These are phyloP conservation scores for Equus przewalskii DNA, from an alignment of 2,113 vertebrate species.

Conservation along the genomic window DNA sequence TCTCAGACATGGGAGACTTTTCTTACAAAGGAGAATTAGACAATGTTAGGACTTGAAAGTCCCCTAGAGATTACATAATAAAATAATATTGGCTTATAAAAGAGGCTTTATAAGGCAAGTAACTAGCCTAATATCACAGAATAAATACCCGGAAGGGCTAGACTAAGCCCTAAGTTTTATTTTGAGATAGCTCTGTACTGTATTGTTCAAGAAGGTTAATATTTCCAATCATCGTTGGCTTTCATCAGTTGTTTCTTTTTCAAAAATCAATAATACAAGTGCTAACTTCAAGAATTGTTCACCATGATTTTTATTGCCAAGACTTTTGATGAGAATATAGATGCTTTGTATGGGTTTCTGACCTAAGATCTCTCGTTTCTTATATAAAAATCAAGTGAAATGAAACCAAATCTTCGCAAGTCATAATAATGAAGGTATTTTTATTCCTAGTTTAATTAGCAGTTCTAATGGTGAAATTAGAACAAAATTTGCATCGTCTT, in stretches of 20 bases:
- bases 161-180: background rate
- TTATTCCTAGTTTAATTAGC: too few species aligned
- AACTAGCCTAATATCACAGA: background rate
- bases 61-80: background rate
- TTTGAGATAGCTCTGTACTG: background rate
- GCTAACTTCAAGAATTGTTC: background rate
- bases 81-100: background rate
- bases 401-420: background rate
- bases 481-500: too few species aligned
- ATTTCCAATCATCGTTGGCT: background rate
- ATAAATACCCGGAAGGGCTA: background rate
- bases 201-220: background rate
- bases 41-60: background rate
- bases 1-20: background rate
- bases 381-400: slow-evolving; percentile 1
- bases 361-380: background rate
- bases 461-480: too few species aligned
- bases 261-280: background rate
- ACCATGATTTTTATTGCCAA: background rate
- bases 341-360: background rate
- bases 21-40: background rate
- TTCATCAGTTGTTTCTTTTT: background rate
- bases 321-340: background rate
- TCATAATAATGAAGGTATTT: background rate
- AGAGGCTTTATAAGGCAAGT: background rate